phyloP scores from a whole-genome alignment of 2,797 vertebrate genomes.

The Sebastes aleutianus region DNA sequence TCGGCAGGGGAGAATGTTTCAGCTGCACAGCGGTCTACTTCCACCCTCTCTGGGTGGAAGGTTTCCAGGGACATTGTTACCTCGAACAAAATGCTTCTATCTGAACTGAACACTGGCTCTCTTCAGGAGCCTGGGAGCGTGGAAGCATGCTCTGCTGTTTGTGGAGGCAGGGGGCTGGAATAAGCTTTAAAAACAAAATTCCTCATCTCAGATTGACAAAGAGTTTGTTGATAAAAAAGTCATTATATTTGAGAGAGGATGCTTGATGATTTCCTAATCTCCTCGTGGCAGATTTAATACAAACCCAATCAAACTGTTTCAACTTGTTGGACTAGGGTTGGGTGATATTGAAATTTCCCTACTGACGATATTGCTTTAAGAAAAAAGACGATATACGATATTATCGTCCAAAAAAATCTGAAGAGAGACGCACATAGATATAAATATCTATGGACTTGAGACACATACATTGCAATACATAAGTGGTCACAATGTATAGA shows the following conservation, averaged over 20 bases:
- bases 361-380: no score
- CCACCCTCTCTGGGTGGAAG: neutral
- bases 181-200: neutral
- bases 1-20: constrained; percentile 17
- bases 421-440: no score
- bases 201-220: neutral
- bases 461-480: no score
- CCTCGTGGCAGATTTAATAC: neutral
- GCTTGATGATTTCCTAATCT: neutral
- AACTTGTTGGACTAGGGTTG: neutral
- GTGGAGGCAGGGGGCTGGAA: neutral
- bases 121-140: neutral
- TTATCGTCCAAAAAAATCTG: no score
- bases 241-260: neutral
- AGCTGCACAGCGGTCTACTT: constrained; percentile 15
- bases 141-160: neutral
- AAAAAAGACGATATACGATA: no score
- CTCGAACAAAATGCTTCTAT: neutral
- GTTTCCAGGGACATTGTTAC: constrained; percentile 15
- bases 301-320: neutral
- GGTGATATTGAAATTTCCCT: no score
- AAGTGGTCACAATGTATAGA: no score
- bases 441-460: no score
- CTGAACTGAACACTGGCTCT: neutral
- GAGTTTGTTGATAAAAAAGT: neutral